phyloP scores from a whole-genome alignment of 1,140 invertebrate genomes.

The Antheraea mylitta region DNA sequence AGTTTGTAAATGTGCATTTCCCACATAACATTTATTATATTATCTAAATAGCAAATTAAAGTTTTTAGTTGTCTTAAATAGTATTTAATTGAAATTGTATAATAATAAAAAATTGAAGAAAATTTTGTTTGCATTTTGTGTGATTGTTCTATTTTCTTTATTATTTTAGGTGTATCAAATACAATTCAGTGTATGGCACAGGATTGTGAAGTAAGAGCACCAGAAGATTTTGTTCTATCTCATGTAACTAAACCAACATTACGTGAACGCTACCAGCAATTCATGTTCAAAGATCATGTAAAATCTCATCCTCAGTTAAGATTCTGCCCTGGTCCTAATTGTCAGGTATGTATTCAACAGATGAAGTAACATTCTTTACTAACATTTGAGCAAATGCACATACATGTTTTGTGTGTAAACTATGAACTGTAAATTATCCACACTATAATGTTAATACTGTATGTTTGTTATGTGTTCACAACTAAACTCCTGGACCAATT shows the following conservation, averaged over 20 bases:
- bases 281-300: slow-evolving; percentile 97
- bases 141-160: background rate
- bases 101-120: background rate
- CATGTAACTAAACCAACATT: slow-evolving; percentile 89
- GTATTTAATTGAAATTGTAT: background rate
- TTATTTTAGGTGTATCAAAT: slow-evolving; percentile 81
- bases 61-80: no score
- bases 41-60: no score
- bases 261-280: slow-evolving; percentile 95
- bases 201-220: slow-evolving; percentile 94
- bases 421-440: no score
- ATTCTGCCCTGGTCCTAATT: slow-evolving; percentile 98
- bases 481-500: no score
- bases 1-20: no score
- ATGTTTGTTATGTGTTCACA: no score
- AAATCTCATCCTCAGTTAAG: slow-evolving; percentile 93
- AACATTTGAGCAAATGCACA: background rate
- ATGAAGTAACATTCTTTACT: no score
- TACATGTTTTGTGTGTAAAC: no score
- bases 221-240: slow-evolving; percentile 96
- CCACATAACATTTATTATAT: no score
- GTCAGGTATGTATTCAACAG: slow-evolving; percentile 81
- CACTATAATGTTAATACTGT: no score
- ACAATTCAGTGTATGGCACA: slow-evolving; percentile 98
- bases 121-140: no score